Conservation (phyloP, 2,113 vertebrate genomes). For the Coryphaenoides rupestris region DNA sequence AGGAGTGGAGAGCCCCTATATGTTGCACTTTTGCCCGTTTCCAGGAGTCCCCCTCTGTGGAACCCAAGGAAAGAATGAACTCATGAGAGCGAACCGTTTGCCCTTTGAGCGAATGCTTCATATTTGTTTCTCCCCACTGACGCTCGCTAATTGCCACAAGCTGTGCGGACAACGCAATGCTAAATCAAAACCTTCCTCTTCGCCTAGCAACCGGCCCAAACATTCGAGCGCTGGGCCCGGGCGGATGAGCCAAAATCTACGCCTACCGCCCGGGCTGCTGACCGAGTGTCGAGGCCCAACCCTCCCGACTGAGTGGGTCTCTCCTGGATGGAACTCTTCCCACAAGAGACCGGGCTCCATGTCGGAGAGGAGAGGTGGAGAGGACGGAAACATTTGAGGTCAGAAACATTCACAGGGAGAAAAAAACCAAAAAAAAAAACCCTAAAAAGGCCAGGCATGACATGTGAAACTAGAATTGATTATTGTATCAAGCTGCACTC, state of each 20-base stretch:
- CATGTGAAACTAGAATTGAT: slow-evolving; percentile 51
- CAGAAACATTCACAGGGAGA: slow-evolving; percentile 3
- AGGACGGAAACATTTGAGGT: slow-evolving; percentile 28
- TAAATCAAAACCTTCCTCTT: slow-evolving; percentile 71
- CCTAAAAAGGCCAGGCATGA: slow-evolving; percentile 15
- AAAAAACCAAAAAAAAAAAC: slow-evolving; percentile 50
- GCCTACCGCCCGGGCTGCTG: slow-evolving; percentile 53
- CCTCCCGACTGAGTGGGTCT: slow-evolving; percentile 42
- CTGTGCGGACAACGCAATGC: slow-evolving; percentile 52
- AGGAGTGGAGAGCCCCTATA: slow-evolving; percentile 8
- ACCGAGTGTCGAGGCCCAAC: slow-evolving; percentile 48
- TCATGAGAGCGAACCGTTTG: slow-evolving; percentile 63
- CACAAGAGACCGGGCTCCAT: slow-evolving; percentile 29
- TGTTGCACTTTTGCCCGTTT: slow-evolving; percentile 52
- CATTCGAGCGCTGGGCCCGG: slow-evolving; percentile 48
- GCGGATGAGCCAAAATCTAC: slow-evolving; percentile 56
- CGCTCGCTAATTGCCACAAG: slow-evolving; percentile 76
- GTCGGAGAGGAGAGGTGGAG: slow-evolving; percentile 19
- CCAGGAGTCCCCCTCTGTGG: slow-evolving; percentile 37
- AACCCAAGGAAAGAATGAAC: slow-evolving; percentile 63
- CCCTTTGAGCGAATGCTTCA: slow-evolving; percentile 66
- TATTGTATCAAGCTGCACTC: slow-evolving; percentile 57
- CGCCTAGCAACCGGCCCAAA: slow-evolving; percentile 64
- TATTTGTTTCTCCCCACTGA: slow-evolving; percentile 71
- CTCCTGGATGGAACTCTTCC: slow-evolving; percentile 34